Percentiles rank a stretch among this genome's conserved stretches.
Conservation (phyloP, 2,888 invertebrate genomes). For the Sepioteuthis lessoniana region DNA sequence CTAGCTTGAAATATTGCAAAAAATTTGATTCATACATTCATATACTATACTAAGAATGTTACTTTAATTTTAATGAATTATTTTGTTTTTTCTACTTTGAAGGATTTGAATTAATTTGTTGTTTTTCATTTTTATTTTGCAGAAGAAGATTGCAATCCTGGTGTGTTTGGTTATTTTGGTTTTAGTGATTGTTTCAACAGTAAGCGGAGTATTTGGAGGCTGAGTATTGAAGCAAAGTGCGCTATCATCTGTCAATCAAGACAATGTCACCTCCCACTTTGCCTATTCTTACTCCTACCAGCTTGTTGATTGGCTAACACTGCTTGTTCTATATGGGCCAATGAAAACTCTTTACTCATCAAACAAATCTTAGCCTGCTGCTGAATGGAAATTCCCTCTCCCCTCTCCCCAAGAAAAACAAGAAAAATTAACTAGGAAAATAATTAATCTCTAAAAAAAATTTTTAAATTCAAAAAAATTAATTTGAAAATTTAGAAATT, state of each 20-base stretch:
- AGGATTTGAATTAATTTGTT: neutral
- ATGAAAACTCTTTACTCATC: slow-evolving; percentile 33
- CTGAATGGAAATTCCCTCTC: neutral
- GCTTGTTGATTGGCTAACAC: slow-evolving; percentile 43
- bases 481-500: neutral
- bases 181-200: slow-evolving; percentile 82
- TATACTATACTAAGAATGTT: no score
- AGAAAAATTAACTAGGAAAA: no score
- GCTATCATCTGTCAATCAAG: neutral
- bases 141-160: slow-evolving; percentile 96
- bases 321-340: slow-evolving; percentile 24
- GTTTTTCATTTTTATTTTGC: slow-evolving; percentile 75
- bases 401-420: neutral
- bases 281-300: slow-evolving; percentile 44
- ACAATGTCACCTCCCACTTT: slow-evolving; percentile 33
- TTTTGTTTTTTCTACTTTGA: no score
- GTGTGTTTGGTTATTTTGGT: slow-evolving; percentile 88
- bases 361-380: slow-evolving; percentile 33
- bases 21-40: no score
- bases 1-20: no score
- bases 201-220: slow-evolving; percentile 80
- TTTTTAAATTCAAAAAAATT: neutral
- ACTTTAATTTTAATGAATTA: neutral
- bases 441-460: slow-evolving; percentile 21
- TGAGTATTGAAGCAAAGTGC: slow-evolving; percentile 47